Evolutionary conservation across 2,888 invertebrate species (phyloP).

Genomic region (Drosophila maculinotata): DNA sequence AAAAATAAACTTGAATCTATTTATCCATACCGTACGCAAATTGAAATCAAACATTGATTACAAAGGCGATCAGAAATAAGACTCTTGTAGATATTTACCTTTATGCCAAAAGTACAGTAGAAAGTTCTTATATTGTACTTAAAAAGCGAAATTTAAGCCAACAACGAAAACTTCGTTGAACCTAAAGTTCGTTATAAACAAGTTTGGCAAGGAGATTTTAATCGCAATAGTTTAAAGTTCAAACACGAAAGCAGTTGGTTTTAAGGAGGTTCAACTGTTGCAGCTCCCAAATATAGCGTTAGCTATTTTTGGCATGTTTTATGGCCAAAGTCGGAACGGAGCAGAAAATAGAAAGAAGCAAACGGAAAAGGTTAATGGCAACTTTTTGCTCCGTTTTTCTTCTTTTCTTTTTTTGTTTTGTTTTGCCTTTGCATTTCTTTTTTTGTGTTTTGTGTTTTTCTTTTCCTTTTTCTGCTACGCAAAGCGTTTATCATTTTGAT

Average conservation of each 20-base stretch:
- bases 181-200: background rate
- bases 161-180: background rate
- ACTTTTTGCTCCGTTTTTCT: conserved; percentile 35
- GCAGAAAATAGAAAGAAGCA: conserved; percentile 37
- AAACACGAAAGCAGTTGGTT: background rate
- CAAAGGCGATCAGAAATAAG: no score
- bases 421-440: background rate
- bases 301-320: conserved; percentile 76
- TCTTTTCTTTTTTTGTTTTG: background rate
- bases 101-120: no score
- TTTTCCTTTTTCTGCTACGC: conserved; percentile 6
- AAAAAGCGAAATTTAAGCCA: background rate
- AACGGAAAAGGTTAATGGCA: conserved; percentile 71
- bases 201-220: background rate
- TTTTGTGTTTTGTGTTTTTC: background rate
- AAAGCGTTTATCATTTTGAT: conserved; percentile 42
- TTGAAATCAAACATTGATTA: no score
- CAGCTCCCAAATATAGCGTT: conserved; percentile 23
- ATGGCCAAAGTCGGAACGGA: conserved; percentile 44
- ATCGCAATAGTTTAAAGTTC: background rate
- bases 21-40: no score
- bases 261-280: conserved; percentile 19
- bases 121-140: background rate
- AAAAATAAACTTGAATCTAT: no score
- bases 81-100: no score